Base-by-base conservation (phyloP, 2,797 vertebrate species). In the Thripadectes ignobilis region DNA sequence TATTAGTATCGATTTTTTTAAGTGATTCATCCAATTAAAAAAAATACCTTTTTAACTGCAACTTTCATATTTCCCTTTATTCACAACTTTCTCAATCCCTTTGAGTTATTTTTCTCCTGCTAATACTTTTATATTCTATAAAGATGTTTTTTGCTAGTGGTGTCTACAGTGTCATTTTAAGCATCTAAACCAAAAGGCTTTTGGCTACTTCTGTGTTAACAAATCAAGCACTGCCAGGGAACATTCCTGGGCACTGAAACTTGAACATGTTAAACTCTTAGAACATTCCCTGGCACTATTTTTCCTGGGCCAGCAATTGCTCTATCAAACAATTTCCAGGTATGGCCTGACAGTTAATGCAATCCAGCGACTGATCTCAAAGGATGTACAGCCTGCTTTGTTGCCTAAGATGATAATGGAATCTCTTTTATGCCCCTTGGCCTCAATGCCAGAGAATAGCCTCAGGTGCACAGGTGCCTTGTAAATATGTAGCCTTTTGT, bases 151-250 rank as follows among this genome's bases (percentile, higher is more conserved):
- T 54, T 79, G 10, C 21, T 69, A 26, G 4, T 79, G 48, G 19
- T 48, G 22, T 57, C 49, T 54, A 34, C 43, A n/a, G 41, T 68
- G 14, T 65, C 22, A 76, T 55, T 61, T 22, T 19, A 72, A 45
- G 21, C 10, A 21, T 80, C 32, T 73, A 58, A 69, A 83, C 14
- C 26, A 69, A 83, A 76, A 73, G 4, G 6, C 9, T 73, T 82
- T 83, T 57, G 29, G 26, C 34, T 85, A 9, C 10, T 29, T 79
- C 51, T 69, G 16, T 69, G 18, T 69, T 86, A 95, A 80, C 7
- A 93, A 77, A 83, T 41, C 32, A 92, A 69, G 14, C 3, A 16
- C 46, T 91, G 51, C 52, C 76, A 91, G 51, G 43, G 68, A 88
- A 80, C 51, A 69, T 91, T 88, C 80, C 43, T 90, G 59, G 27